phyloP scores from a whole-genome alignment of 2,888 invertebrate genomes.

The Lepidochrysops patricia region DNA sequence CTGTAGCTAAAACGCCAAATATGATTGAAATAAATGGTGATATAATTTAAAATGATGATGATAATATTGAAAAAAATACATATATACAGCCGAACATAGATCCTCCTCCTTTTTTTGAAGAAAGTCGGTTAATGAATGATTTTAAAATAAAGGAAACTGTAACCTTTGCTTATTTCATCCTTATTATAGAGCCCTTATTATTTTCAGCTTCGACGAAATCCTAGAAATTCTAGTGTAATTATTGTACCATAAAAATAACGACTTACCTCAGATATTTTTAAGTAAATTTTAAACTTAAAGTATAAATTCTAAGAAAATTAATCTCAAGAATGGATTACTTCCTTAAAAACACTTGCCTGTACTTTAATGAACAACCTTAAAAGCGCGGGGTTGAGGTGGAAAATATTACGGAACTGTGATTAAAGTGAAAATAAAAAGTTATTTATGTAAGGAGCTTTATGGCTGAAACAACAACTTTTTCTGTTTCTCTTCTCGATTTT shows the following conservation, averaged over 20 bases:
- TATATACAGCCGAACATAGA: no score
- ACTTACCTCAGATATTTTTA: slow-evolving; percentile 3
- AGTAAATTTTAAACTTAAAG: slow-evolving; percentile 4
- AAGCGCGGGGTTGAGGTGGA: slow-evolving; percentile 9
- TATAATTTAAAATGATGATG: no score
- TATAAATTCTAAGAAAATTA: slow-evolving; percentile 11
- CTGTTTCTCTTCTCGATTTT: not conserved
- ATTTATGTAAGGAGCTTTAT: slow-evolving; percentile 11
- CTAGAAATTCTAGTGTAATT: not conserved
- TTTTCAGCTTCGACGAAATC: not conserved
- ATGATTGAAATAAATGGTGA: no score
- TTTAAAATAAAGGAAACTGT: no score
- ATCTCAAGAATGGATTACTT: slow-evolving; percentile 10
- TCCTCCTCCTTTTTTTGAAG: no score
- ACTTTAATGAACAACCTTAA: slow-evolving; percentile 8
- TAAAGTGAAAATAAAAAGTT: slow-evolving; percentile 13
- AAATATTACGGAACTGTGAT: slow-evolving; percentile 7
- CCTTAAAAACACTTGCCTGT: slow-evolving; percentile 10
- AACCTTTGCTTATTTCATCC: no score
- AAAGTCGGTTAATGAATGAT: no score
- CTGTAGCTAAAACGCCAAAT: no score
- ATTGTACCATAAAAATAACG: not conserved
- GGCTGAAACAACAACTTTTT: not conserved
- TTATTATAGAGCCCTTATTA: not conserved
- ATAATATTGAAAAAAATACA: no score